Percentiles rank a stretch among this genome's conserved stretches.
Evolutionary conservation across 2,797 vertebrate species (phyloP).

Genomic region (Pelodytes ibericus): DNA sequence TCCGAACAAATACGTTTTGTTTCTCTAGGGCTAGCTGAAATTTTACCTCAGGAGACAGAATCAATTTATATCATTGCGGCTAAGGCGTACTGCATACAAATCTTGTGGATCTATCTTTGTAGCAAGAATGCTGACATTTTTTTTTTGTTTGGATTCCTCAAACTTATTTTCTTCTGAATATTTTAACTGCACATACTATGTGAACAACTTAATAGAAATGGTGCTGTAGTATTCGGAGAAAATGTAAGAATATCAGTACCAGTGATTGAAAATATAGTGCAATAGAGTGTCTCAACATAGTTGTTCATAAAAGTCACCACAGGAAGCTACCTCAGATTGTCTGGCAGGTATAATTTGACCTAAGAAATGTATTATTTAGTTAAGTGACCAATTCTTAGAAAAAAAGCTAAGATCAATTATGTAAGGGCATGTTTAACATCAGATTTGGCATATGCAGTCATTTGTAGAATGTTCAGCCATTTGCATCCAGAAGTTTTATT

Average conservation of each 20-base stretch:
- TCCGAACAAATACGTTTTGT: constrained; percentile 53
- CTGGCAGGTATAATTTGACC: too few relatives aligned
- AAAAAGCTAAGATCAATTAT: too few relatives aligned
- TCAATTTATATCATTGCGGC: constrained; percentile 52
- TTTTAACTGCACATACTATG: constrained; percentile 25
- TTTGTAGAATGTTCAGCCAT: too few relatives aligned
- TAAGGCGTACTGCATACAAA: constrained; percentile 53
- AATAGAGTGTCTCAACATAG: too few relatives aligned
- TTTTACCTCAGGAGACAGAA: constrained; percentile 53
- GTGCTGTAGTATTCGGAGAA: constrained; percentile 7
- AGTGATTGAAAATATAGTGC: constrained; percentile 33
- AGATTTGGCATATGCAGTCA: too few relatives aligned
- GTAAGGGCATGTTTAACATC: too few relatives aligned
- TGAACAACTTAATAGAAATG: constrained; percentile 39
- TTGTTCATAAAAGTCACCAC: too few relatives aligned
- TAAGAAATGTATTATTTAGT: too few relatives aligned
- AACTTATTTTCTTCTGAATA: constrained; percentile 43
- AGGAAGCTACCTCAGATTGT: too few relatives aligned
- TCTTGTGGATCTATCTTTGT: constrained; percentile 48
- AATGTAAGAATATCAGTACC: constrained; percentile 17
- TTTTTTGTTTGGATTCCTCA: constrained; percentile 26
- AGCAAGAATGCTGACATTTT: constrained; percentile 46
- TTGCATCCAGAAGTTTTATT: too few relatives aligned
- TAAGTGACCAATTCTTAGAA: too few relatives aligned
- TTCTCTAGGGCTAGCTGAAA: constrained; percentile 52